Evolutionary conservation across 2,113 vertebrate genomes (phyloP), one percentile per base, ranked within the genome.

Genomic region (Nothoprocta perdicaria): DNA sequence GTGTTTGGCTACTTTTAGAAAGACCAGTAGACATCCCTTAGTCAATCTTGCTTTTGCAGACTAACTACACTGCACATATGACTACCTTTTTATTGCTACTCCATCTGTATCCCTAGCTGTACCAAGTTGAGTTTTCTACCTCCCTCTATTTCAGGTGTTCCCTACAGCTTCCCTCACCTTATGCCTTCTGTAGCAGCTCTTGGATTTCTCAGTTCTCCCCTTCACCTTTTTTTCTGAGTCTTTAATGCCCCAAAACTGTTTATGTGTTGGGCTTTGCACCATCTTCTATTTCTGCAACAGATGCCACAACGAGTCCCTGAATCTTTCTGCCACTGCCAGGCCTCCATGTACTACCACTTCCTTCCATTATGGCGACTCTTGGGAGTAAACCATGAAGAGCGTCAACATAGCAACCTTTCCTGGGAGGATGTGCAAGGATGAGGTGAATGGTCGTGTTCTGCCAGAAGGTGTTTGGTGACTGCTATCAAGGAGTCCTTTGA

Each of bases 401-500:
- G n/a, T 88, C 82, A 83, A 27, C 1, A 0, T 17, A 86, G 80
- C 69, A 68, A 45, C 43, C 48, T 72, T 50, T 92, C 45, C 57
- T 88, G 31, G 38, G 58, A 88, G 61, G 69, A 75, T 60, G 8
- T 67, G 63, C 3, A 1, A 85, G 74, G 68, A 48, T 87, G 55
- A 74, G 46, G 52, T 77, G 83, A 72, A 65, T 93, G 80, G 80
- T 65, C n/a, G 6, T 84, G 66, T 83, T 94, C 89, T 91, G 92
- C 67, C 78, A 50, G 80, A 67, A 94, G 89, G 87, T 0, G 24
- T 93, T 93, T 48, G 65, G 80, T 94, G 92, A 81, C 86, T 93
- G 90, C 80, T 95, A 62, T 95, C 85, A 81, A 94, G 38, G 63
- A 69, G 33, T 90, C 62, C 73, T 95, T 95, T 96, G 95, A 95